Evolutionary conservation across 2,113 vertebrate genomes (phyloP), one percentile per base, ranked within the genome.

Genomic region (Tapirus terrestris): DNA sequence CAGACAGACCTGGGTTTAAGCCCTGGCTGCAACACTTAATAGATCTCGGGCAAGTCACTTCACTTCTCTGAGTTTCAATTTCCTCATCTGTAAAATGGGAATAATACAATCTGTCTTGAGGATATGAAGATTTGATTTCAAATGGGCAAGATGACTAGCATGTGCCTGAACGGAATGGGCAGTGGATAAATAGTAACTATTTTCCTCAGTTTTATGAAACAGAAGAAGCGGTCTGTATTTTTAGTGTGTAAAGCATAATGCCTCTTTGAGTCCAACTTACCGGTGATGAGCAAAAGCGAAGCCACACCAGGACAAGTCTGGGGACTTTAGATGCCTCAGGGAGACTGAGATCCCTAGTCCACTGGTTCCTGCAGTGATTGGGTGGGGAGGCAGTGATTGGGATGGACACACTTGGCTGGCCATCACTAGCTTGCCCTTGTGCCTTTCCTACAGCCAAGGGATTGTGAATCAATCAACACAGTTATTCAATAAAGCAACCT

Each of bases 401-500:
- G n/a, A 80, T 51, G 45, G 67, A 87, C 58, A 73, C 12, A 65
- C 48, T 84, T 45, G 23, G 31, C 67, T 84, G 87, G 63, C 61
- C 53, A 39, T 51, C 12, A 63, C 80, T 80, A 94, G 70, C 85
- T 89, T 31, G 95, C n/a, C n/a, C 56, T 81, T 33, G 8, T 53
- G 27, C 72, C 25, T 90, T 81, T 76, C 51, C 77, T 75, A 60
- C 0, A 20, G 53, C 76, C 53, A 67, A 70, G 33, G 60, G 80
- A 91, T 75, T 51, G 17, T 84, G 72, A 94, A 77, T 97, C 96
- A 95, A 91, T 97, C 93, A 97, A 85, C 53, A 21, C 2, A 8
- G 5, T 81, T 97, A 95, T 75, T 94, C 89, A 91, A 73, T 96
- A 96, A 98, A 97, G 80, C 23, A 87, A 45, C 63, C 58, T 87